Evolutionary conservation across 2,113 vertebrate genomes (phyloP).

Genomic region (Sigmodon hispidus): DNA sequence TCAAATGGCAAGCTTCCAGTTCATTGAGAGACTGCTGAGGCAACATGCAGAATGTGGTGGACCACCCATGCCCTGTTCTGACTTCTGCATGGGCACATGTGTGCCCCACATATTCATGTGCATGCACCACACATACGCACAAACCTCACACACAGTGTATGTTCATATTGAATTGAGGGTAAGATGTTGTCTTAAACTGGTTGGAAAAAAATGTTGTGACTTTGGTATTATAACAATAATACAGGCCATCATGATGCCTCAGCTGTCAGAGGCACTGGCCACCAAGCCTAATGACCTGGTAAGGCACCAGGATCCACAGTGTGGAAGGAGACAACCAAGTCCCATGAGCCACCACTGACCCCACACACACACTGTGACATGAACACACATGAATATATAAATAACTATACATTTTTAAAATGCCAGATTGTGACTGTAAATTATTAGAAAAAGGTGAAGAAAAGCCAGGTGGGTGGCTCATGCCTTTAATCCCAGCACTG

Average conservation of each 20-base stretch:
- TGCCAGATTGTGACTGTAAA: background rate
- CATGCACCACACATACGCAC: background rate
- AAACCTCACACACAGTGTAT: background rate
- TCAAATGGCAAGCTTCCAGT: background rate
- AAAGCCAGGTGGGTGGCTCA: background rate
- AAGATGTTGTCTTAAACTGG: background rate
- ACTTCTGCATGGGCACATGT: background rate
- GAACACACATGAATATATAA: background rate
- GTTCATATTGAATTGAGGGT: conserved; percentile 15
- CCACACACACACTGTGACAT: background rate
- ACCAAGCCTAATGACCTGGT: no score
- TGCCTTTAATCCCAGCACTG: background rate
- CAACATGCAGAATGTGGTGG: no score
- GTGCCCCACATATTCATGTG: background rate
- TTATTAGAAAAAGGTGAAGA: conserved; percentile 25
- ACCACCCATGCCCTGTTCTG: no score
- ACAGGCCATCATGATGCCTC: background rate
- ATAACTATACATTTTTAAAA: background rate
- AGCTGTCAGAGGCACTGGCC: background rate
- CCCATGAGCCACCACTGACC: background rate
- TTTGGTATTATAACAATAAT: background rate
- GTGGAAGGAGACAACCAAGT: background rate
- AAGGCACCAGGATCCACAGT: background rate
- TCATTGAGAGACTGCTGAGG: no score
- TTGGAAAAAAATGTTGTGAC: background rate